Base-by-base conservation (phyloP, 2,113 vertebrate genomes). In the Dicentrarchus labrax region DNA sequence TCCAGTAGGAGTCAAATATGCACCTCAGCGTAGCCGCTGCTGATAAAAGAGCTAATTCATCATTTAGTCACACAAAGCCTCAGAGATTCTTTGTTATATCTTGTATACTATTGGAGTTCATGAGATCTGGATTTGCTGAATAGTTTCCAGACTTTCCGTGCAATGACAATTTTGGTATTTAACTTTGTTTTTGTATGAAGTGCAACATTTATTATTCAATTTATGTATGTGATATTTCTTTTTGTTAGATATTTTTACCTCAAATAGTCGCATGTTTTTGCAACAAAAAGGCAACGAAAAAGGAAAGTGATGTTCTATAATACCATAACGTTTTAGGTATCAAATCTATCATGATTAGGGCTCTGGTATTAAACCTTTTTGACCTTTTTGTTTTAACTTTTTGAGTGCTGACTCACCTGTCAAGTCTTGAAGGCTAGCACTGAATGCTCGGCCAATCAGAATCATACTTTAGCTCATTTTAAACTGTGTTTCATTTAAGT, bases 31-130 rank as follows among this genome's bases (percentile, higher is more conserved):
- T 88, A 89, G 84, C 85, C 7, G 60, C 77, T 6, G 76, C 82
- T 88, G 91, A 92, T 90, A 91, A 90, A 89, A 80, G 82, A 83
- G 86, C 86, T 91, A 92, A 92, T 91, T 93, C 83, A 90, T 94
- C 88, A 87, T 80, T 91, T 87, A 86, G 86, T 88, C 80, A 80
- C 85, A 86, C 84, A 86, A 79, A 90, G 77, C 86, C 80, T 71
- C 68, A 11, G 84, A 78, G 81, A 84, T 78, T 69, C 71, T 67
- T 70, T 73, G 78, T 79, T 75, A 71, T 81, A 71, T 82, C 73
- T 83, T 69, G 72, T 75, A 15, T 72, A 68, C 68, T 78, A 69
- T 79, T 77, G 45, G 48, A 80, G 67, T 88, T 72, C 75, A 56
- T 13, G 39, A 83, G 54, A 67, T 51, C 53, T 75, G 75, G 13